Conservation (phyloP, 1,140 invertebrate genomes). For the Papilio dardanus region DNA sequence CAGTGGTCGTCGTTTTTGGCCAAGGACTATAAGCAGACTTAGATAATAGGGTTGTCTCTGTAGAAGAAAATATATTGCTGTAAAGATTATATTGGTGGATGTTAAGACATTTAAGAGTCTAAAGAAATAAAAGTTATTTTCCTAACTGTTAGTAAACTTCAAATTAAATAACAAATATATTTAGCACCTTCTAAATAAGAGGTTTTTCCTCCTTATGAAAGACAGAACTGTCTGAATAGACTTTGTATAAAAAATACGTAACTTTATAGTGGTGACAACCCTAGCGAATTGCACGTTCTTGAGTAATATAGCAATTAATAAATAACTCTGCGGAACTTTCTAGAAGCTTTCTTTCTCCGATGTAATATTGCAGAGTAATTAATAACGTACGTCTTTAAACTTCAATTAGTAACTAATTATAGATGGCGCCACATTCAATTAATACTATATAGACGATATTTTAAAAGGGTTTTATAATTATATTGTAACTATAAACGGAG, state of each 20-base stretch:
- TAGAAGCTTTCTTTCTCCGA: background rate
- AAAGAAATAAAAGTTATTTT: no score
- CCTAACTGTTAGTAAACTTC: no score
- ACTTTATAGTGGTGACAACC: background rate
- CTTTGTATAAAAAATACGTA: background rate
- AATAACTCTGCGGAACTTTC: background rate
- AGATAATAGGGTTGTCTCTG: background rate
- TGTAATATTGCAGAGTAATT: background rate
- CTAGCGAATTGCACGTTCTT: background rate
- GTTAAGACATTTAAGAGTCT: no score
- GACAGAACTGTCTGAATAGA: background rate
- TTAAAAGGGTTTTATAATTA: background rate
- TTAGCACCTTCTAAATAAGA: no score
- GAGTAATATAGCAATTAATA: constrained; percentile 8
- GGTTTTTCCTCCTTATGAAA: background rate
- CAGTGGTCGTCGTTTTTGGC: no score
- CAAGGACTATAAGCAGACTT: background rate
- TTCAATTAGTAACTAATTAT: background rate
- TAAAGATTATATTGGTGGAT: no score
- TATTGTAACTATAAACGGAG: no score
- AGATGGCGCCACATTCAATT: background rate
- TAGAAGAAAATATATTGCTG: no score
- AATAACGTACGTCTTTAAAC: background rate
- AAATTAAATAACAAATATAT: no score
- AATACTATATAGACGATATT: background rate